Evolutionary conservation across 2,888 invertebrate genomes (phyloP).

Genomic region (Dioctria rufipes): DNA sequence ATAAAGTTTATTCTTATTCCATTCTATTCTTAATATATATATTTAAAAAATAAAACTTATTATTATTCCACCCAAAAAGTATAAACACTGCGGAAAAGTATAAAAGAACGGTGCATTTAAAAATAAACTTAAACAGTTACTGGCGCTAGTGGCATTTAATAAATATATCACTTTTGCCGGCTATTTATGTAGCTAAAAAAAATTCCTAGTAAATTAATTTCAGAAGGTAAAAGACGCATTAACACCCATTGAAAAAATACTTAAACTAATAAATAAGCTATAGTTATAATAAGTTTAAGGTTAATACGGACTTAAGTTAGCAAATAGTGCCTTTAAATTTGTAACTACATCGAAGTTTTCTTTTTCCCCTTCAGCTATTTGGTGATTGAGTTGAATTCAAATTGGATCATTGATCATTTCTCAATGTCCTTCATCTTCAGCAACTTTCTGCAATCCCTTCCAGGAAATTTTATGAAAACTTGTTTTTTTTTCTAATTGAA

Average conservation of each 20-base stretch:
- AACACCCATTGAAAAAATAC: slow-evolving; percentile 53
- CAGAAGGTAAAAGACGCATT: slow-evolving; percentile 56
- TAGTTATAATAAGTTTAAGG: not conserved
- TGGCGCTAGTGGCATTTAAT: no score
- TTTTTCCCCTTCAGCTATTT: slow-evolving; percentile 33
- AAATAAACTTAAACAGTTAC: no score
- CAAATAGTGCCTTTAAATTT: not conserved
- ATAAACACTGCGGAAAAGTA: no score
- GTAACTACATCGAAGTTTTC: slow-evolving; percentile 15
- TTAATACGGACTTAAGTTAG: not conserved
- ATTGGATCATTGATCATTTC: slow-evolving; percentile 19
- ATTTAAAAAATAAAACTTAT: no score
- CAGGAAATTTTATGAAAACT: slow-evolving; percentile 38
- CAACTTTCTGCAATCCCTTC: slow-evolving; percentile 43
- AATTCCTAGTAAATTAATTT: not conserved
- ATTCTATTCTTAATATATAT: no score
- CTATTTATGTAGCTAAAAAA: not conserved
- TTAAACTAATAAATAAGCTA: slow-evolving; percentile 27
- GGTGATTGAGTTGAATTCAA: slow-evolving; percentile 14
- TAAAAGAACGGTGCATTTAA: no score
- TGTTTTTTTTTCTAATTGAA: slow-evolving; percentile 11
- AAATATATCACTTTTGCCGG: no score
- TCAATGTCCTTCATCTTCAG: not conserved
- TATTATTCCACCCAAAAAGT: no score
- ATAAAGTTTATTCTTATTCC: no score